These are phyloP conservation scores for Kuschelorhynchus macadamiae DNA, from an alignment of 2,888 invertebrate species.

Conservation along the genomic window DNA sequence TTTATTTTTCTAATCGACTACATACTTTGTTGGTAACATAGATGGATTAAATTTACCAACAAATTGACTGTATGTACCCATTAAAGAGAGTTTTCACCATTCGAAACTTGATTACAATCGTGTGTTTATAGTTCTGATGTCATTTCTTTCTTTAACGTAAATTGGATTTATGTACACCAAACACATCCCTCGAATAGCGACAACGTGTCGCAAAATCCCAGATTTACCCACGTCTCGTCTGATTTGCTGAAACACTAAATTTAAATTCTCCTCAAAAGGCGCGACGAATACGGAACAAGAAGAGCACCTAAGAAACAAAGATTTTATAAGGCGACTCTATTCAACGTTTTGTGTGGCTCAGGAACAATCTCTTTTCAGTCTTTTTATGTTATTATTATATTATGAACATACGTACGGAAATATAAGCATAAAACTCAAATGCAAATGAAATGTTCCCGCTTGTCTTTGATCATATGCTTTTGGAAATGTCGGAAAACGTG, in stretches of 20 bases:
- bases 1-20: too few species aligned
- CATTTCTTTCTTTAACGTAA: too few species aligned
- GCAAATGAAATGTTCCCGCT: too few species aligned
- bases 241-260: slow-evolving; percentile 39
- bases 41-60: too few species aligned
- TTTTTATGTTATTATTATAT: slow-evolving; percentile 30
- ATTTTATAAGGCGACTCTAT: slow-evolving; percentile 23
- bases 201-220: slow-evolving; percentile 29
- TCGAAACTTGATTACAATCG: too few species aligned
- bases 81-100: too few species aligned
- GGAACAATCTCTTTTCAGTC: too few species aligned
- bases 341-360: slow-evolving; percentile 16
- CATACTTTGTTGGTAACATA: too few species aligned
- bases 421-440: too few species aligned
- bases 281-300: slow-evolving; percentile 31
- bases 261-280: slow-evolving; percentile 31
- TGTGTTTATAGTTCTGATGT: too few species aligned
- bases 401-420: slow-evolving; percentile 51
- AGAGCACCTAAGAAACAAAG: slow-evolving; percentile 29
- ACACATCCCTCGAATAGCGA: slow-evolving; percentile 8
- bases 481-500: too few species aligned
- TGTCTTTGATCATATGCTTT: slow-evolving; percentile 9
- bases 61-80: too few species aligned
- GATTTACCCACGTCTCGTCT: slow-evolving; percentile 30
- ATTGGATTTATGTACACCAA: slow-evolving; percentile 11